Evolutionary conservation across 2,888 invertebrate genomes (phyloP).

Genomic region (Macaria notata): DNA sequence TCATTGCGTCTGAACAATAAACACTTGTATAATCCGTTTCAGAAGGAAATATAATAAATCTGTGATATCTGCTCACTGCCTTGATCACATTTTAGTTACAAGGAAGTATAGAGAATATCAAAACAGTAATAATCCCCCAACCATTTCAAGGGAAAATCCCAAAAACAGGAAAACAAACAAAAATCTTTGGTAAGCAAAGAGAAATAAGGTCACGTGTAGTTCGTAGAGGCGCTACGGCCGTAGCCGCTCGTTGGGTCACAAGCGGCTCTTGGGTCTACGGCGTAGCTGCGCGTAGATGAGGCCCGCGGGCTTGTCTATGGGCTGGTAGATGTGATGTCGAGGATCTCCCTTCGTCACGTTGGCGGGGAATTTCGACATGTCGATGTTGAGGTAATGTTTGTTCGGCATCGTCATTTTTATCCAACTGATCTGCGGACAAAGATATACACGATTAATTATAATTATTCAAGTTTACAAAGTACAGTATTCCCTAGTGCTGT

Average conservation of each 20-base stretch:
- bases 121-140: background rate
- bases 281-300: constrained; percentile 88
- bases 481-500: no score
- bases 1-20: no score
- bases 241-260: constrained; percentile 77
- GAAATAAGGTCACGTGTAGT: constrained; percentile 27
- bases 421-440: constrained; percentile 81
- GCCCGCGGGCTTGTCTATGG: constrained; percentile 90
- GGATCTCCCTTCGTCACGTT: constrained; percentile 84
- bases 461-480: no score
- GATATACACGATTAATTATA: constrained; percentile 2
- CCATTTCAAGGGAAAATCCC: constrained; percentile 5
- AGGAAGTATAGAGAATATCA: no score
- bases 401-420: constrained; percentile 91
- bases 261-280: constrained; percentile 80
- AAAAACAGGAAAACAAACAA: constrained; percentile 18
- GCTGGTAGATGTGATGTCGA: constrained; percentile 86
- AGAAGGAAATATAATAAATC: no score
- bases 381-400: constrained; percentile 90
- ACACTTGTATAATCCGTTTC: no score
- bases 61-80: no score
- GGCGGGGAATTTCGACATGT: constrained; percentile 87
- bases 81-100: no score
- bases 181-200: constrained; percentile 19
- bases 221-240: constrained; percentile 40